Evolutionary conservation across 2,888 invertebrate species (phyloP).

Genomic region (Pyrochroa serraticornis): DNA sequence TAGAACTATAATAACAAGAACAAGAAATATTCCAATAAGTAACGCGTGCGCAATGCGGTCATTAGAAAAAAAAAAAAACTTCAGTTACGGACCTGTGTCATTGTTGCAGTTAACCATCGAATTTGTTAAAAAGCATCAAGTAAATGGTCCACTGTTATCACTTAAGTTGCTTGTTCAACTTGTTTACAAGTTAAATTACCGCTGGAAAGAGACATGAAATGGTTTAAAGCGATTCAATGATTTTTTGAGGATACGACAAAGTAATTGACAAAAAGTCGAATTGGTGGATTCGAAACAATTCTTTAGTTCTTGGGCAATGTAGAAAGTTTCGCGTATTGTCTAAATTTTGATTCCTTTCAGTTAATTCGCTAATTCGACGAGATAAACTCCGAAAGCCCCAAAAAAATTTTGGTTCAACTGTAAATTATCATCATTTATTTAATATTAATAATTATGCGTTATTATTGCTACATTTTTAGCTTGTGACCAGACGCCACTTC

Average conservation of each 20-base stretch:
- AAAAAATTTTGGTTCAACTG: too few species aligned
- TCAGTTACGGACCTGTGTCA: conserved; percentile 37
- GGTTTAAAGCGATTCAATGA: conserved; percentile 26
- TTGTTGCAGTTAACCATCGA: conserved; percentile 36
- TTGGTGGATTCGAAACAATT: too few species aligned
- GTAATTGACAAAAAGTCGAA: too few species aligned
- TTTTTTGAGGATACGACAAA: neutral
- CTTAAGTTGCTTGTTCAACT: conserved; percentile 43
- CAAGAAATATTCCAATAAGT: conserved; percentile 38
- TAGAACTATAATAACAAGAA: conserved; percentile 29
- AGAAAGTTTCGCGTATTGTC: too few species aligned
- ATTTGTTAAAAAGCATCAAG: conserved; percentile 18
- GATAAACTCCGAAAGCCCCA: too few species aligned
- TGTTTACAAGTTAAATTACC: conserved; percentile 43
- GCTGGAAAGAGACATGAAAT: conserved; percentile 39
- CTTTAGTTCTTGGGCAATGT: too few species aligned
- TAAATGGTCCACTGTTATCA: conserved; percentile 35
- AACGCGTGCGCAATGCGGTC: conserved; percentile 48
- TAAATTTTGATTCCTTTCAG: too few species aligned
- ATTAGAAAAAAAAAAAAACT: conserved; percentile 41
- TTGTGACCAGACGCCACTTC: too few species aligned
- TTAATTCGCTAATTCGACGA: too few species aligned
- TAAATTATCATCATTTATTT: too few species aligned
- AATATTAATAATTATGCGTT: too few species aligned
- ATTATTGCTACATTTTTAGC: too few species aligned